Evolutionary conservation across 2,797 vertebrate genomes (phyloP).

Genomic region (Clarias pachynema): DNA sequence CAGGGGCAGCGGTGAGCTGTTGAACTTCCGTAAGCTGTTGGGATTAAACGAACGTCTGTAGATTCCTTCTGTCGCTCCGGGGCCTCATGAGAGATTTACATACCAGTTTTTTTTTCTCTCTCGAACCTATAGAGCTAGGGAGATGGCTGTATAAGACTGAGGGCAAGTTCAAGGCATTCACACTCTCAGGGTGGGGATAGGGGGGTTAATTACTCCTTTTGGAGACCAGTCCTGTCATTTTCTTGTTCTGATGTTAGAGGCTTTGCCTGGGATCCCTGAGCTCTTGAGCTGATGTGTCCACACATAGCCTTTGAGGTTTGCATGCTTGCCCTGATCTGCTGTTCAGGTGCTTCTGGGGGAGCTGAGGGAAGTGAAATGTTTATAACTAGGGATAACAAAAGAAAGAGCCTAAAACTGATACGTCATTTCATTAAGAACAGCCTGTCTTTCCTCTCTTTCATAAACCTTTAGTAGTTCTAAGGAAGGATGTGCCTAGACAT

Average conservation of each 20-base stretch:
- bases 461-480: conserved; percentile 31
- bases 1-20: conserved; percentile 59
- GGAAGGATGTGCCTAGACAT: conserved; percentile 41
- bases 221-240: conserved; percentile 49
- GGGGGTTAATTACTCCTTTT: conserved; percentile 51
- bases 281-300: conserved; percentile 48
- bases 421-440: conserved; percentile 23
- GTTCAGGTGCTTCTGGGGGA: conserved; percentile 38
- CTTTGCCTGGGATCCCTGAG: conserved; percentile 45
- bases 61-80: conserved; percentile 46
- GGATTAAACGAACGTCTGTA: conserved; percentile 56
- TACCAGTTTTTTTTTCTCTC: conserved; percentile 10
- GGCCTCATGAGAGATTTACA: conserved; percentile 43
- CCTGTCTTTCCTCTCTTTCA: conserved; percentile 36
- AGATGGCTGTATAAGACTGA: conserved; percentile 19
- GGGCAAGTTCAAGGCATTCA: conserved; percentile 45
- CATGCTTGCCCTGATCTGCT: conserved; percentile 41
- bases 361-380: conserved; percentile 24
- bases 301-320: conserved; percentile 52
- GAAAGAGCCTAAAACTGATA: conserved; percentile 27
- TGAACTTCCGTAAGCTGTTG: conserved; percentile 57
- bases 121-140: not conserved
- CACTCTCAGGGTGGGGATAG: conserved; percentile 27
- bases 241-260: conserved; percentile 49
- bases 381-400: conserved; percentile 21